These are phyloP conservation scores for Vanessa cardui DNA, from an alignment of 2,888 invertebrate species.

Conservation along the genomic window DNA sequence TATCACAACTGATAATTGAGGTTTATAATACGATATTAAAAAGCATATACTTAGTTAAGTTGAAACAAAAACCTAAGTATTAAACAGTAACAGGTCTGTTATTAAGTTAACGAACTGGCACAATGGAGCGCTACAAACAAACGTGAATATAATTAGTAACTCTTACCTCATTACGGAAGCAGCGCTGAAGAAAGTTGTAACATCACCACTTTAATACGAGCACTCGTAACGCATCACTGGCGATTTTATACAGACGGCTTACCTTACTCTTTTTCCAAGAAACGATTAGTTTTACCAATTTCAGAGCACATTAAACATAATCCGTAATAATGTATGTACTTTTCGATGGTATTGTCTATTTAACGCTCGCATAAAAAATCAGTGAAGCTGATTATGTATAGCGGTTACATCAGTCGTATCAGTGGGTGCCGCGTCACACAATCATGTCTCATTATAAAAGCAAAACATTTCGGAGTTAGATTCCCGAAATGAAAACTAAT, in stretches of 20 bases:
- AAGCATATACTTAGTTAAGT: neutral
- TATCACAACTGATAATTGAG: too few species aligned
- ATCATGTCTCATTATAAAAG: slow-evolving; percentile 16
- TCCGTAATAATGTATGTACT: too few species aligned
- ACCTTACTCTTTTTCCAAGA: too few species aligned
- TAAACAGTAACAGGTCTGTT: slow-evolving; percentile 29
- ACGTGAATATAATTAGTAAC: slow-evolving; percentile 48
- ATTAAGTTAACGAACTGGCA: slow-evolving; percentile 54
- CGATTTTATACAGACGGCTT: neutral
- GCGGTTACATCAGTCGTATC: slow-evolving; percentile 35
- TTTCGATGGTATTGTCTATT: neutral
- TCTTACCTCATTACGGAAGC: slow-evolving; percentile 57
- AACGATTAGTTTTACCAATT: too few species aligned
- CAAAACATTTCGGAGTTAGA: slow-evolving; percentile 21
- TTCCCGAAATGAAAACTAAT: slow-evolving; percentile 16
- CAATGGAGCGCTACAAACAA: slow-evolving; percentile 56
- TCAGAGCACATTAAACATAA: too few species aligned
- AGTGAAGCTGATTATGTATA: neutral
- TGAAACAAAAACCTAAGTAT: neutral
- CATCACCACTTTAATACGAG: slow-evolving; percentile 48
- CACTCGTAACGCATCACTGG: slow-evolving; percentile 1
- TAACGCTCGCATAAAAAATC: neutral
- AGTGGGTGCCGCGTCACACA: slow-evolving; percentile 24
- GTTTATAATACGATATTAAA: too few species aligned
- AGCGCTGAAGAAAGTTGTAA: slow-evolving; percentile 47